These are phyloP conservation scores for Apamea sordens DNA, from an alignment of 2,888 invertebrate species.

Conservation along the genomic window DNA sequence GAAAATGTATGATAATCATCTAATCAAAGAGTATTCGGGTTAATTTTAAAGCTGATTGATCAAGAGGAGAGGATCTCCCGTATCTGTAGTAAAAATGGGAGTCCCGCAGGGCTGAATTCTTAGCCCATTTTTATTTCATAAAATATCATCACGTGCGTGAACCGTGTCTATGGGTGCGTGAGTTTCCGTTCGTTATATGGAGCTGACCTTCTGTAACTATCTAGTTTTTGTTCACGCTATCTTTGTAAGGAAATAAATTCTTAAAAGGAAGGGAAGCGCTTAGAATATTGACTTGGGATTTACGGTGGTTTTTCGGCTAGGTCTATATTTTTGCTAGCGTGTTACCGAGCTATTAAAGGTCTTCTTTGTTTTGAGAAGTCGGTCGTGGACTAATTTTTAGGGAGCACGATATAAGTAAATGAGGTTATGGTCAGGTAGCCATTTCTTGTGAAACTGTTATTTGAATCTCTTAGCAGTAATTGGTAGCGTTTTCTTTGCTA, in stretches of 20 bases:
- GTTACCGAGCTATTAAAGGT: constrained; percentile 27
- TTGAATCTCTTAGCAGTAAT: neutral
- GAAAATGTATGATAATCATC: neutral
- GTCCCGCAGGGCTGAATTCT: neutral
- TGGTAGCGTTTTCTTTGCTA: no score
- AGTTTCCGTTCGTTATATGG: neutral
- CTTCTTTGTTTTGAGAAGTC: constrained; percentile 17
- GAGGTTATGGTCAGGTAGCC: neutral
- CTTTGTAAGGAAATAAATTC: constrained; percentile 45
- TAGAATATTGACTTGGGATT: constrained; percentile 36
- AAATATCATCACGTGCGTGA: neutral
- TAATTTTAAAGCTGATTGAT: neutral
- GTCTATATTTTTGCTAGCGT: constrained; percentile 48
- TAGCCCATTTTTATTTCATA: neutral
- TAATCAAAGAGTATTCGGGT: neutral
- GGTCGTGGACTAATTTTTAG: constrained; percentile 34
- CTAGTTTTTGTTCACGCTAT: constrained; percentile 34
- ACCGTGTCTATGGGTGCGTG: neutral
- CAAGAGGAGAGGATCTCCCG: neutral
- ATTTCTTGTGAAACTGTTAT: neutral
- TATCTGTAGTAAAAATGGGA: neutral
- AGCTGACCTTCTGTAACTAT: neutral
- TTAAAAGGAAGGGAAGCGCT: constrained; percentile 43
- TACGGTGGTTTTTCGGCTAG: constrained; percentile 9
- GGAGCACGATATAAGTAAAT: constrained; percentile 8